These are phyloP conservation scores for Trichechus manatus DNA, from an alignment of 2,113 vertebrate species.

Conservation along the genomic window DNA sequence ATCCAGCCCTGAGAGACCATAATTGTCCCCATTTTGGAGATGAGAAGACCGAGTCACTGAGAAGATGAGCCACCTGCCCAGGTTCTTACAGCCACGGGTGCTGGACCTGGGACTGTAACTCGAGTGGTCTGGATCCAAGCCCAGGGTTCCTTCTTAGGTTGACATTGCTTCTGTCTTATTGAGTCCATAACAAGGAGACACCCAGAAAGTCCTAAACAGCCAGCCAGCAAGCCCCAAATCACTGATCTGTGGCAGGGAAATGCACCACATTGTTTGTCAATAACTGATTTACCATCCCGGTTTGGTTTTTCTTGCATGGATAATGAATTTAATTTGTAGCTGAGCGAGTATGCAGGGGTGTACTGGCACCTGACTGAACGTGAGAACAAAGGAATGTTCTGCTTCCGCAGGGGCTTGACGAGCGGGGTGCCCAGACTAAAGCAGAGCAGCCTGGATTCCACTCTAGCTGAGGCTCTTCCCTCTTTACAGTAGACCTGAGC, in stretches of 20 bases:
- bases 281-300: neutral
- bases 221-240: neutral
- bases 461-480: fast-evolving
- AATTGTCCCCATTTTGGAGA: neutral
- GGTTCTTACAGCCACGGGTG: neutral
- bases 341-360: neutral
- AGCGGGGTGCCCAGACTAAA: neutral
- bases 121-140: neutral
- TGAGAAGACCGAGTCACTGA: neutral
- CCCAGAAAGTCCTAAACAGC: neutral
- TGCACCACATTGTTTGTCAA: neutral
- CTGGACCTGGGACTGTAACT: neutral
- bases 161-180: neutral
- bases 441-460: neutral
- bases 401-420: neutral
- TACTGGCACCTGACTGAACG: neutral
- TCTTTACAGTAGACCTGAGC: neutral
- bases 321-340: neutral
- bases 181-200: neutral
- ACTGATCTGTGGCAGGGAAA: neutral
- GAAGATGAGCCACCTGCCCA: neutral
- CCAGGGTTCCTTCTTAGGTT: neutral
- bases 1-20: neutral
- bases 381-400: neutral
- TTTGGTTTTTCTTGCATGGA: neutral